Evolutionary conservation across 2,113 vertebrate genomes (phyloP), one percentile per base, ranked within the genome.

Genomic region (Malaclemys terrapin): DNA sequence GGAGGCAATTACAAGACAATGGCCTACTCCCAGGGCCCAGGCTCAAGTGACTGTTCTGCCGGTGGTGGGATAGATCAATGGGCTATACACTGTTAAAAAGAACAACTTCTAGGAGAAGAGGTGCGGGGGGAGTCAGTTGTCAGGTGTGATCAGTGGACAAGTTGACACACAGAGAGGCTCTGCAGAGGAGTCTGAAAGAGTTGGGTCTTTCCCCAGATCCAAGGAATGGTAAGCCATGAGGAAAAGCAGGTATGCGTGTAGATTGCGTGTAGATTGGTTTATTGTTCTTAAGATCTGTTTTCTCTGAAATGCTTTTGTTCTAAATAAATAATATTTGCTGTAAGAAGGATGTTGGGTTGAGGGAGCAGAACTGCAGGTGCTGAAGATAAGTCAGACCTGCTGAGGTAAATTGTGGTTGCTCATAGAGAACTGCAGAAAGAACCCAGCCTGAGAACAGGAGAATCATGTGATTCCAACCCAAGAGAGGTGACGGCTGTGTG

Each of bases 1-100:
- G 24, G 17, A 8, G 12, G 80, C 45, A 53, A 17, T 85, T 53
- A n/a, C 56, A 65, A 14, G 42, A 78, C 22, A 78, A 31, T 16
- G 8, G 49, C 45, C 7, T 5, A 2, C 38, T 42, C 29, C n/a
- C 69, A 0, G 9, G 9, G 31, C 29, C n/a, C 69, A 0, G 9
- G 9, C 49, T 10, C 19, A 19, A 54, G 2, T 31, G 65, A 38
- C 65, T 62, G 42, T 57, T 92, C 49, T 84, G 10, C 29, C 14
- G 22, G 4, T 24, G 31, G 6, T 85, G 49, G 17, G 88, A 42
- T 4, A 95, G 31, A 8, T 6, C 54, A 82, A 80, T 38, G 87
- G 9, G 4, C 52, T 80, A 1, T 7, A 94, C 80, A 82, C 53
- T 2, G 10, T 89, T 54, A 52, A 17, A 53, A 14, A 38, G 13